Evolutionary conservation across 2,888 invertebrate species (phyloP).

Genomic region (Arrhopalites spinosus): DNA sequence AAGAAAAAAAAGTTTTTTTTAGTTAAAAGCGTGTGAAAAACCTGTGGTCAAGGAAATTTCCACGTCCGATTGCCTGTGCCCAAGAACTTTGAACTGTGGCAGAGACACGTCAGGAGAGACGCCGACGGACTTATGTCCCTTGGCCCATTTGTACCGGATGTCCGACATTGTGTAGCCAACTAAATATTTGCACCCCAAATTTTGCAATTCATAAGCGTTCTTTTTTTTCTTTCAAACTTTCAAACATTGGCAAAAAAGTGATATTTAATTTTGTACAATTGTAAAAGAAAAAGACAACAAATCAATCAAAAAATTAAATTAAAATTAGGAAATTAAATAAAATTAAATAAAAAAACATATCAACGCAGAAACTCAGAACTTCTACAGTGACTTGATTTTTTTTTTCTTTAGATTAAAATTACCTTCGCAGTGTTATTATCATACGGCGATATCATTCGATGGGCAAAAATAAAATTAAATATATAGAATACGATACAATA

Average conservation of each 20-base stretch:
- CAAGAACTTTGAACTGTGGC: constrained; percentile 97
- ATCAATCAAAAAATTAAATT: constrained; percentile 30
- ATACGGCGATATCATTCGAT: constrained; percentile 34
- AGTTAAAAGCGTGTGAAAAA: constrained; percentile 61
- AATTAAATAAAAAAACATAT: neutral
- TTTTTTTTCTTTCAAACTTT: neutral
- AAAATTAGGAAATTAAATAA: neutral
- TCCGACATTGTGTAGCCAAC: constrained; percentile 98
- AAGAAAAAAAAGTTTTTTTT: constrained; percentile 29
- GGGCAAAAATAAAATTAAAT: constrained; percentile 11
- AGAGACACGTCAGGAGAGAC: constrained; percentile 94
- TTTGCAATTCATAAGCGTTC: neutral
- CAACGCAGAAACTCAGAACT: constrained; percentile 19
- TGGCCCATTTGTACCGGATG: constrained; percentile 97
- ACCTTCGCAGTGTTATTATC: constrained; percentile 56
- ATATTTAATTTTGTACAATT: neutral
- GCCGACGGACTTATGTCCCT: constrained; percentile 92
- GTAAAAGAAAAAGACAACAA: constrained; percentile 22
- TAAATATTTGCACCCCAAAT: too few species aligned
- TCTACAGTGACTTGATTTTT: constrained; percentile 37
- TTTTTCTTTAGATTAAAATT: constrained; percentile 40
- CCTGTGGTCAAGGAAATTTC: constrained; percentile 96
- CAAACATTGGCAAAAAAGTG: neutral
- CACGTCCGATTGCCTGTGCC: constrained; percentile 93
- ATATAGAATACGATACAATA: neutral